Base-by-base conservation (phyloP, 2,797 vertebrate genomes). In the Macropus fuliginosus region DNA sequence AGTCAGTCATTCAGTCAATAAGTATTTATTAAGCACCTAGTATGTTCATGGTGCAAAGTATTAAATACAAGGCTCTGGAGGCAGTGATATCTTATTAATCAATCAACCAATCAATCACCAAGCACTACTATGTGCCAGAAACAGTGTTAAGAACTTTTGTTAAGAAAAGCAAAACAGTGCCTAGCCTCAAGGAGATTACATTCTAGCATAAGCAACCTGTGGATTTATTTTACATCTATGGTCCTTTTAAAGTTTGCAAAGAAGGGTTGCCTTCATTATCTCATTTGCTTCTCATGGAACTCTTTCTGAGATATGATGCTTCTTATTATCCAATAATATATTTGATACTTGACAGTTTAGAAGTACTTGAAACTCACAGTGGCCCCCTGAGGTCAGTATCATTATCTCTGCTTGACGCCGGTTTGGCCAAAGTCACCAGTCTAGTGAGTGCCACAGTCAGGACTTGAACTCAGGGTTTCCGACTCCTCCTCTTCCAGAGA, bases 341-440 rank as follows among this genome's bases (percentile, higher is more conserved):
- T 40, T 74, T 40, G 18, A 18, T 74, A 74, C n/a, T 74, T 40
- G 34, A 74, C 5, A 74, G 8, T 74, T 40, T 40, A n/a, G 34
- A 40, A 74, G 14, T 16, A 21, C 62, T 74, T n/a, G n/a, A n/a
- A 74, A 74, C 14, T 74, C 5, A 12, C 34, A 40, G 34, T 18
- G 54, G 29, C 21, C 81, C 28, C 12, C 0, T 56, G 56, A 56
- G 12, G 24, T 92, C 93, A 54, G 55, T 59, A 81, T 90, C 14
- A 50, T 50, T 87, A 55, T 81, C 90, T 56, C 13, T 16, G 28
- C 27, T 54, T 87, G 57, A 24, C 50, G 5, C 1, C 24, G 14
- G 52, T 12, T 90, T 57, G 56, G 54, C 34, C 57, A 87, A 95
- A 34, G 50, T 94, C 94, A 94, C 57, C 66, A 24, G 91, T 12